These are phyloP conservation scores for Simalia tracyae DNA, from an alignment of 2,797 vertebrate genomes.

Conservation along the genomic window DNA sequence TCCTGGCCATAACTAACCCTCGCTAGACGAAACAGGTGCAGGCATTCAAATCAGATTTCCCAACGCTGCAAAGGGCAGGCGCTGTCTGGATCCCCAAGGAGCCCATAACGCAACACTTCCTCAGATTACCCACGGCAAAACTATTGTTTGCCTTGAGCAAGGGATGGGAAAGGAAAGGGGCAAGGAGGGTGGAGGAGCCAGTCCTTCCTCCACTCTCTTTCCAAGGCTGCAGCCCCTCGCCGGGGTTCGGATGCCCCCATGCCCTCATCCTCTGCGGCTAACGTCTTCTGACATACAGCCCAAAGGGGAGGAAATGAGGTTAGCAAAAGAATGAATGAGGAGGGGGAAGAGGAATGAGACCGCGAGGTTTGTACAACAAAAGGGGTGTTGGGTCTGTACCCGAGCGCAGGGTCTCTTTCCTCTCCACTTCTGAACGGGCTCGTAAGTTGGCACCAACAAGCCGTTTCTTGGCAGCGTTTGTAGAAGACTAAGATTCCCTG, in stretches of 20 bases:
- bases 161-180: background rate
- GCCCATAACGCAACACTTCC: constrained; percentile 13
- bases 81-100: background rate
- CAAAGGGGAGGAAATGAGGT: background rate
- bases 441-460: background rate
- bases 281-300: background rate
- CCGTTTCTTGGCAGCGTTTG: no score
- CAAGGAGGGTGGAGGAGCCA: background rate
- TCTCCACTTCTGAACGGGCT: background rate
- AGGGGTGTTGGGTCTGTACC: background rate
- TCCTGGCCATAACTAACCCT: constrained; percentile 48
- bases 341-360: background rate
- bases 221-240: background rate
- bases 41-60: constrained; percentile 28
- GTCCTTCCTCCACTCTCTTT: background rate
- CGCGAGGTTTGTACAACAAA: background rate
- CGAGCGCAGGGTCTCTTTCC: background rate
- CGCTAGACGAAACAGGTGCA: constrained; percentile 60
- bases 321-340: background rate
- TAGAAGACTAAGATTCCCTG: no score
- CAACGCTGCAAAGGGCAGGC: constrained; percentile 11
- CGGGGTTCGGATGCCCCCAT: background rate
- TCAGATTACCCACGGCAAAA: constrained; percentile 2
- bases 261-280: background rate
- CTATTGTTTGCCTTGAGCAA: background rate